Evolutionary conservation across 2,113 vertebrate species (phyloP).

Genomic region (Eidolon helvum): DNA sequence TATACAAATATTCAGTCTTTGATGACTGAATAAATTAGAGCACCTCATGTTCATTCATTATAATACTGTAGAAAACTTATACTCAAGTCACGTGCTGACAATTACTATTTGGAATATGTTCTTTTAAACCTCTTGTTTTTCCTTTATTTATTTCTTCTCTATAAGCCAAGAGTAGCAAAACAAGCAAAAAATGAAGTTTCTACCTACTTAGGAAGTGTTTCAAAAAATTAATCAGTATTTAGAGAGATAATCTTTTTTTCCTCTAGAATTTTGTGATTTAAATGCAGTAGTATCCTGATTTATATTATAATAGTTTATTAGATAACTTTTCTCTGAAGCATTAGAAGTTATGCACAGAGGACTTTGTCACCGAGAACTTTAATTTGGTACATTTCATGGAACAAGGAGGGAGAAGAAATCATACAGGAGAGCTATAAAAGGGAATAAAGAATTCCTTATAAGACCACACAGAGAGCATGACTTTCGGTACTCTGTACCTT

Average conservation of each 20-base stretch:
- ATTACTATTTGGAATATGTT: background rate
- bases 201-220: constrained; percentile 15
- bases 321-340: background rate
- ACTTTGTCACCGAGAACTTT: background rate
- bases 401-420: background rate
- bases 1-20: background rate
- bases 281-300: background rate
- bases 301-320: constrained; percentile 9
- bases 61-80: background rate
- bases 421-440: background rate
- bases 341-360: background rate
- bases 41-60: background rate
- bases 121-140: background rate
- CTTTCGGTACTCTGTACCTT: background rate
- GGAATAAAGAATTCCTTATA: background rate
- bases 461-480: background rate
- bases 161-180: background rate
- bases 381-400: background rate
- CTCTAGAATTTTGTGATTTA: constrained; percentile 41
- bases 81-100: background rate
- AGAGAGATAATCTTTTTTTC: background rate
- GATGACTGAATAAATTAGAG: background rate
- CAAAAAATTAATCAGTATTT: background rate
- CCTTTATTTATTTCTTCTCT: background rate
- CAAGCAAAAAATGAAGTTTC: constrained; percentile 30